phyloP scores from a whole-genome alignment of 2,888 invertebrate genomes.

The Ochlodes sylvanus region DNA sequence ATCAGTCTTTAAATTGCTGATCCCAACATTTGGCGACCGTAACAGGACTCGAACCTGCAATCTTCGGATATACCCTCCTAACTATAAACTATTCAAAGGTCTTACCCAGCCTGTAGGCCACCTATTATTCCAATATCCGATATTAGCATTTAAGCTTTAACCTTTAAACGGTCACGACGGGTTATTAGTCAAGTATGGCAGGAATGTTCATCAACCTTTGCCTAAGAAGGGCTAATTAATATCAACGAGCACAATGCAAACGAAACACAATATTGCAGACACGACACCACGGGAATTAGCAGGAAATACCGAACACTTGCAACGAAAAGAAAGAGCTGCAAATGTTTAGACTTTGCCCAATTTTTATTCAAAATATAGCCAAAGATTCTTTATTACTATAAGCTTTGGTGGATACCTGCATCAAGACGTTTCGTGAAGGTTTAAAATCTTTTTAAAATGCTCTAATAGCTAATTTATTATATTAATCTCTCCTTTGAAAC shows the following conservation, averaged over 20 bases:
- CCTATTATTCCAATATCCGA: not conserved
- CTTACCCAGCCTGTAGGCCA: not conserved
- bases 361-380: not conserved
- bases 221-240: conserved; percentile 58
- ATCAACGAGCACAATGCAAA: conserved; percentile 59
- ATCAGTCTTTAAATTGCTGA: too few species aligned
- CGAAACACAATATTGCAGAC: conserved; percentile 65
- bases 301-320: conserved; percentile 42
- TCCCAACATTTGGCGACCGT: too few species aligned
- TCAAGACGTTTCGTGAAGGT: too few species aligned
- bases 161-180: conserved; percentile 48
- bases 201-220: conserved; percentile 49
- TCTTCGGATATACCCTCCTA: not conserved
- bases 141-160: conserved; percentile 39
- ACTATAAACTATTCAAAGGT: not conserved
- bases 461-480: too few species aligned
- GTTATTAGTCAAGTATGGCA: conserved; percentile 51
- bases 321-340: conserved; percentile 15
- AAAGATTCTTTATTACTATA: not conserved
- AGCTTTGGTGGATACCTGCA: too few species aligned
- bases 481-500: too few species aligned
- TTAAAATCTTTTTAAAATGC: too few species aligned
- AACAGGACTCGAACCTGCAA: too few species aligned
- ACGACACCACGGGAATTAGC: conserved; percentile 57
- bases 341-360: conserved; percentile 5